Conservation (phyloP, 2,797 vertebrate species). For the Ceyx erithaca region DNA sequence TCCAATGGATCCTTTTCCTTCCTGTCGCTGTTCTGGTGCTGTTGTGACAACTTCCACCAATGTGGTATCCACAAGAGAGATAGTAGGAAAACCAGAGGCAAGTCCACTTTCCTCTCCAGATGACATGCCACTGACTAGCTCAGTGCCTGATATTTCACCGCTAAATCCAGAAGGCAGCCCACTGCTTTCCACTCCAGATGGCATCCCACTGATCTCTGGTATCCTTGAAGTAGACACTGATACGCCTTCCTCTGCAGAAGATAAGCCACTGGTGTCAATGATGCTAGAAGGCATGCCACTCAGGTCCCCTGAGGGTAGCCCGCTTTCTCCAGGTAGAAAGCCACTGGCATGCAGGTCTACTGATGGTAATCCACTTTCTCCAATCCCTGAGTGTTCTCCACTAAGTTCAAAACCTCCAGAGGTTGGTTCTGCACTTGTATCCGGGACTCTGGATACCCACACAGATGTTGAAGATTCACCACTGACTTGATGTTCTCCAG, state of each 20-base stretch:
- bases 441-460: conserved; percentile 57
- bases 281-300: conserved; percentile 68
- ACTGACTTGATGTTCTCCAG: conserved; percentile 39
- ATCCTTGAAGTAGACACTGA: conserved; percentile 50
- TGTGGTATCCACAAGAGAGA: conserved; percentile 77
- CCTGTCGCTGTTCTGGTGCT: conserved; percentile 63
- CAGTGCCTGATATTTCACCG: conserved; percentile 77
- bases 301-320: conserved; percentile 71
- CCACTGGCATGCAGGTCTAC: conserved; percentile 73
- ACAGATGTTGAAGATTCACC: conserved; percentile 45
- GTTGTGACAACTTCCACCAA: conserved; percentile 78
- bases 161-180: conserved; percentile 75
- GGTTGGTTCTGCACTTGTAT: conserved; percentile 39
- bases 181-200: conserved; percentile 77
- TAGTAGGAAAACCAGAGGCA: conserved; percentile 77
- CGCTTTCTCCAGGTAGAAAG: conserved; percentile 66
- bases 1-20: conserved; percentile 82
- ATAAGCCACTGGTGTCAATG: conserved; percentile 69
- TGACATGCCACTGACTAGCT: conserved; percentile 67
- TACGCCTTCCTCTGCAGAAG: conserved; percentile 74
- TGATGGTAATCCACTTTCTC: conserved; percentile 73
- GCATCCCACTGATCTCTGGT: conserved; percentile 35
- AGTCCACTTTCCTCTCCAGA: conserved; percentile 81
- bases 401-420: conserved; percentile 60
- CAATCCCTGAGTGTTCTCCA: conserved; percentile 66